These are phyloP conservation scores for Petromus typicus DNA, from an alignment of 2,113 vertebrate genomes.

Conservation along the genomic window DNA sequence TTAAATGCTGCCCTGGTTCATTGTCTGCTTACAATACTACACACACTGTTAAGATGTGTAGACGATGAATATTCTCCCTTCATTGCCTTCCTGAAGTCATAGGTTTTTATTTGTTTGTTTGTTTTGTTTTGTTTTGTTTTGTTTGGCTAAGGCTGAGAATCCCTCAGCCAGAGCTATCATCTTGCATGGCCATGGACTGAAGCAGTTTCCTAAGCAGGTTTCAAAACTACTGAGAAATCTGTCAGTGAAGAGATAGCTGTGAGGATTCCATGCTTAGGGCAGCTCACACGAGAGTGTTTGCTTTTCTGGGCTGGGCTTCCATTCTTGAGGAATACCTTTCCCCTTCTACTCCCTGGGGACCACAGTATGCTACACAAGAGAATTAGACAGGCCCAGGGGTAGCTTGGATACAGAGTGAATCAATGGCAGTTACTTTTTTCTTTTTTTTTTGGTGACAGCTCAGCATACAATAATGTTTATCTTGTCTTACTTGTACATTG, in stretches of 20 bases:
- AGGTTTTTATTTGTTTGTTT: background rate
- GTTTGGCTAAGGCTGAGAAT: slow-evolving; percentile 26
- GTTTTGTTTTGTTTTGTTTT: background rate
- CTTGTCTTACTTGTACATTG: background rate
- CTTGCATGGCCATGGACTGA: background rate
- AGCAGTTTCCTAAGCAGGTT: slow-evolving; percentile 32
- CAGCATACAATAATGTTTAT: background rate
- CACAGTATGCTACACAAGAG: background rate
- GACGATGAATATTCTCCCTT: background rate
- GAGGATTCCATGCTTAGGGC: too few relatives aligned
- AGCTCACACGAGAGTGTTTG: background rate
- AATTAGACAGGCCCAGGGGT: background rate
- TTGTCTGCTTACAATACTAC: background rate
- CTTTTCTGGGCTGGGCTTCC: background rate
- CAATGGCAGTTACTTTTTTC: background rate
- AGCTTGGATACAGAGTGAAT: background rate
- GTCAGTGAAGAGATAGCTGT: background rate
- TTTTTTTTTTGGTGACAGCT: background rate
- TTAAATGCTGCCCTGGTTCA: background rate
- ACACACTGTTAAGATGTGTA: background rate
- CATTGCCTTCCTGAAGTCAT: background rate
- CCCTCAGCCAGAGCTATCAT: slow-evolving; percentile 32
- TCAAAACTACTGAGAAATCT: slow-evolving; percentile 7
- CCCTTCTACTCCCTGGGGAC: background rate
- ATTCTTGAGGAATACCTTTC: background rate